Evolutionary conservation across 2,888 invertebrate species (phyloP).

Genomic region (Oeneis ivallda): DNA sequence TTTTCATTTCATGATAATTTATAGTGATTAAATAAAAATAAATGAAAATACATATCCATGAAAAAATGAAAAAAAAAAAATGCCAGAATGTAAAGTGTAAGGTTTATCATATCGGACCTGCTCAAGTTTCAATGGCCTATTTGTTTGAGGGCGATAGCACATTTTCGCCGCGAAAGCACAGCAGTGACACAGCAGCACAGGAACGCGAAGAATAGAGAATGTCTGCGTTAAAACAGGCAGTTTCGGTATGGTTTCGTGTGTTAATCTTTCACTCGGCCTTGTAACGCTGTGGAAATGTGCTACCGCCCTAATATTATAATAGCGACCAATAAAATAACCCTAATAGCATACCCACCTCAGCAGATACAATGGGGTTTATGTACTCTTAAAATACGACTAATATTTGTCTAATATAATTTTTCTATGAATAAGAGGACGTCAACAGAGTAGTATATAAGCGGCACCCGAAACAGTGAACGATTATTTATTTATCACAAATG

Average conservation of each 20-base stretch:
- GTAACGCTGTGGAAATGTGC: no score
- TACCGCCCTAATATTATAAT: conserved; percentile 10
- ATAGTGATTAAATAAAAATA: not conserved
- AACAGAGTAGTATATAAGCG: conserved; percentile 74
- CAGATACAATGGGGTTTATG: conserved; percentile 62
- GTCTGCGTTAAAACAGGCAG: no score
- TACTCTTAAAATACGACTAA: conserved; percentile 63
- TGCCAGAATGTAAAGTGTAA: conserved; percentile 7
- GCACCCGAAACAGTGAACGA: conserved; percentile 61
- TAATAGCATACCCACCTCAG: conserved; percentile 25
- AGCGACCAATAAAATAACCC: conserved; percentile 28
- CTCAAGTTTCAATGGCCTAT: conserved; percentile 16
- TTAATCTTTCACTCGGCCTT: no score
- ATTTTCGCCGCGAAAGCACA: no score
- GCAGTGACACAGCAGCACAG: no score
- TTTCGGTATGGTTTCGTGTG: no score
- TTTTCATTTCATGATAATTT: not conserved
- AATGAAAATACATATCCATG: no score
- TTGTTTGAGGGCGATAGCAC: not conserved
- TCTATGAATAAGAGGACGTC: conserved; percentile 75
- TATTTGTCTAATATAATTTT: conserved; percentile 76
- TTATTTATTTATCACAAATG: conserved; percentile 63
- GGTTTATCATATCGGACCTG: conserved; percentile 27
- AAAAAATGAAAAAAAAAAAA: no score
- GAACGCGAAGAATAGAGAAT: no score